Evolutionary conservation across 2,888 invertebrate species (phyloP), one percentile per base, ranked within the genome.

Genomic region (Chrysina gloriosa): DNA sequence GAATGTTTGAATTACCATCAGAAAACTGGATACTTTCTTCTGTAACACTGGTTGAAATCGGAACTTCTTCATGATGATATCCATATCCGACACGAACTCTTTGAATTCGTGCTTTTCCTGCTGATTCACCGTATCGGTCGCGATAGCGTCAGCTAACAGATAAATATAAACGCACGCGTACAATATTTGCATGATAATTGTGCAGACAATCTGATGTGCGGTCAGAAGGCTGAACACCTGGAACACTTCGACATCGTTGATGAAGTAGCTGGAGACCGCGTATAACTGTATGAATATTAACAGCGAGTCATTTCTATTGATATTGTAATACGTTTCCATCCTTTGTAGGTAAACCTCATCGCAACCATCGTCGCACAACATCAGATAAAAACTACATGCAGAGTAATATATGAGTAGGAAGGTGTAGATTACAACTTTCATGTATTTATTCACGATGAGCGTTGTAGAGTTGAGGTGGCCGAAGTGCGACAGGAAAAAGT

Each of bases 1-100:
- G 3, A 29, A 29, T 6, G 29, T 16, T 3, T 3, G 7, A 52
- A n/a, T 31, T 52, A 52, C 52, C 52, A 31, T 58, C 2, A 67
- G 34, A 58, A 48, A 48, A 47, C 14, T 48, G 34, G 19, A 34
- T 2, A 63, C 45, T 7, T 36, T 52, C 25, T 79, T 79, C 74
- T 84, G 84, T 11, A 85, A 84, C 1, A 82, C 79, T 69, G 79
- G 77, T 68, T 84, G 84, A 83, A 86, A 85, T 69, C 84, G 83
- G 67, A 85, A 85, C 72, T 85, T 85, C 61, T 80, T 80, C 84
- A 86, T 84, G 71, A 85, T 84, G 76, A 83, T 85, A 65, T 85
- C 84, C 71, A 85, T 84, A 0, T 65, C 56, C 0, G 58, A 11
- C 2, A 34, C 68, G 21, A 58, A 65, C 50, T 69, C 68, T 16